Percentiles rank a stretch among this genome's conserved stretches.
These are phyloP conservation scores for Schrankia costaestrigalis DNA, from an alignment of 2,888 invertebrate genomes.

Conservation along the genomic window DNA sequence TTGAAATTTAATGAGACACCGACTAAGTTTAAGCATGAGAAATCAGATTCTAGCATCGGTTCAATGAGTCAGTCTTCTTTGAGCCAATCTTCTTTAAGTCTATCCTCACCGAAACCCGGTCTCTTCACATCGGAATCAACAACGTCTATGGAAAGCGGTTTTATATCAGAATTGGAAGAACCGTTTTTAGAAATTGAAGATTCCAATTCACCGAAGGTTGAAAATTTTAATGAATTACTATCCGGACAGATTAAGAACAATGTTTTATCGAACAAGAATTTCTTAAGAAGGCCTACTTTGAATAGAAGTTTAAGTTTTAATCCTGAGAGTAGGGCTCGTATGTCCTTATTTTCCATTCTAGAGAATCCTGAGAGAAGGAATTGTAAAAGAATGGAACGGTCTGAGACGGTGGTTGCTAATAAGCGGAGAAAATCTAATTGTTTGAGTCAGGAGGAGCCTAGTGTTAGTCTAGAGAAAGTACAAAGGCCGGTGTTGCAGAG, in stretches of 20 bases:
- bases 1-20: slow-evolving; percentile 65
- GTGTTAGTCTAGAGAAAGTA: slow-evolving; percentile 16
- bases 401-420: slow-evolving; percentile 49
- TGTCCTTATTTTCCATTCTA: slow-evolving; percentile 51
- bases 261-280: slow-evolving; percentile 38
- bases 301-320: slow-evolving; percentile 62
- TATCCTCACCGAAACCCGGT: slow-evolving; percentile 43
- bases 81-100: slow-evolving; percentile 39
- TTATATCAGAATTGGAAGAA: slow-evolving; percentile 71
- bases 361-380: slow-evolving; percentile 54
- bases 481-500: slow-evolving; percentile 76
- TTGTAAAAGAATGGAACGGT: slow-evolving; percentile 84
- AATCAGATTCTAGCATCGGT: slow-evolving; percentile 59
- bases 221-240: slow-evolving; percentile 59
- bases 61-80: too few relatives aligned
- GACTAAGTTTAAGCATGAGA: slow-evolving; percentile 51
- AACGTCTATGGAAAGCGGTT: slow-evolving; percentile 69
- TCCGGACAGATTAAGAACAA: slow-evolving; percentile 62
- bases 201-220: slow-evolving; percentile 64
- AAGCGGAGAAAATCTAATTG: slow-evolving; percentile 55
- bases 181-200: slow-evolving; percentile 67
- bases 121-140: slow-evolving; percentile 62
- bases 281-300: slow-evolving; percentile 38
- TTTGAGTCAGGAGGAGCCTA: slow-evolving; percentile 16
- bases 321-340: slow-evolving; percentile 48